Conservation (phyloP, 2,797 vertebrate species). For the Apodemus agrarius region DNA sequence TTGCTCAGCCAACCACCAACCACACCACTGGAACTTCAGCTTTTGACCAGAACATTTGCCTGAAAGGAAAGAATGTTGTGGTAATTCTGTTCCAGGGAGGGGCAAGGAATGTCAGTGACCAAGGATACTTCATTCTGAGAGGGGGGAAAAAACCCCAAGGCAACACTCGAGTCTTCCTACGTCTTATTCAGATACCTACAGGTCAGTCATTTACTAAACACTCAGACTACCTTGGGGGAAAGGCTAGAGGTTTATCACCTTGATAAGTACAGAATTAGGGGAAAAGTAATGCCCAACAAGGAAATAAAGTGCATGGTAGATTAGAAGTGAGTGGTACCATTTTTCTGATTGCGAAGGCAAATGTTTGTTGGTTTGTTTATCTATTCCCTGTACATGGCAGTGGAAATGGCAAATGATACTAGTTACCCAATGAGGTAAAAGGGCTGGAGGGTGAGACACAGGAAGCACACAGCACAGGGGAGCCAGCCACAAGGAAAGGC, state of each 20-base stretch:
- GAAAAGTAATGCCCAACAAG: background rate
- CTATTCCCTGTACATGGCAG: too few relatives aligned
- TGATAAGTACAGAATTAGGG: background rate
- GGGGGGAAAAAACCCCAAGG: background rate
- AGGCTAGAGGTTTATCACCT: background rate
- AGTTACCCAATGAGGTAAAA: background rate
- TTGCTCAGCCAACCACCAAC: background rate
- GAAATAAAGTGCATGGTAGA: background rate
- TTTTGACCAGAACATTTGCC: background rate
- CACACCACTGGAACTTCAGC: background rate
- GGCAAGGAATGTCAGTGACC: conserved; percentile 17
- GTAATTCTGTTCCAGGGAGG: conserved; percentile 12
- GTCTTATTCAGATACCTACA: background rate
- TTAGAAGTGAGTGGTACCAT: background rate
- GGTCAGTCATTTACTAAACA: conserved; percentile 20
- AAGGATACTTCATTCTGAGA: background rate
- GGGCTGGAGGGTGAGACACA: too few relatives aligned
- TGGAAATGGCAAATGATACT: background rate
- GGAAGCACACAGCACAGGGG: too few relatives aligned
- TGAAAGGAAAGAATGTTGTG: background rate
- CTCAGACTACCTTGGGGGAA: background rate
- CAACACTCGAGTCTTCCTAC: background rate
- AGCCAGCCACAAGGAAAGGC: background rate
- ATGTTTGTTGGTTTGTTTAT: background rate
- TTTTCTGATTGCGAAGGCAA: background rate